A percentile compares a stretch with the other conserved stretches of the same genome.
phyloP scores from a whole-genome alignment of 2,797 vertebrate genomes.

The Octomys mimax region DNA sequence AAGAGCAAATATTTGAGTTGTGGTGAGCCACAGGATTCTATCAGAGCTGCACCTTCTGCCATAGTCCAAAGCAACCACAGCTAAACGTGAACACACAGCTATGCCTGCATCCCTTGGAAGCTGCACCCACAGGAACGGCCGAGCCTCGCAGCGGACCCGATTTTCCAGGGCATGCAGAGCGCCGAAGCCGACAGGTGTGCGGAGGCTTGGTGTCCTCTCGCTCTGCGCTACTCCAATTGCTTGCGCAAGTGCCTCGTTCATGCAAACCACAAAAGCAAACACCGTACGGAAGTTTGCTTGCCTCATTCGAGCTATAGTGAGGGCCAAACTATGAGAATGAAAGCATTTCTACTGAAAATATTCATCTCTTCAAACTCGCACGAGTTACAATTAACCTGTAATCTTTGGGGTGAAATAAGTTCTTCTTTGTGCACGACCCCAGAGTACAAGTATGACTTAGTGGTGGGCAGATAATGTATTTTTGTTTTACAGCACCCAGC shows the following conservation, averaged over 20 bases:
- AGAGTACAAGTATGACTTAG: not conserved
- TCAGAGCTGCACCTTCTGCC: not conserved
- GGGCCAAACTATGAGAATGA: not conserved
- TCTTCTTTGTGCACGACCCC: not conserved
- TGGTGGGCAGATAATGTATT: not conserved
- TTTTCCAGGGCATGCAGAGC: not conserved
- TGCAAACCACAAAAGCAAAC: not conserved
- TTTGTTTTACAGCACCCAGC: not conserved
- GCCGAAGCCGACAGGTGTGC: accelerated
- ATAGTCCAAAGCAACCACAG: not conserved
- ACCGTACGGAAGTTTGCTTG: not conserved
- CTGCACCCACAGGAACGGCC: not conserved
- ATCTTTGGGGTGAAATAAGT: not conserved
- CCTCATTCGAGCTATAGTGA: not conserved
- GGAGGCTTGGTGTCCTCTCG: not conserved
- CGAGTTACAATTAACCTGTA: not conserved
- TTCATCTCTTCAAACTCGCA: not conserved
- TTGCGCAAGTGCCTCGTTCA: not conserved
- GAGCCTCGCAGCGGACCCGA: not conserved
- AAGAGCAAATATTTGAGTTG: not conserved
- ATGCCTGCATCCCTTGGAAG: not conserved
- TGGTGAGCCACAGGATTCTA: not conserved
- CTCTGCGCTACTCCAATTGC: not conserved
- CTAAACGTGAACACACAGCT: not conserved
- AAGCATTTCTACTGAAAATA: not conserved